These are phyloP conservation scores for Malachius bipustulatus DNA, from an alignment of 2,888 invertebrate species.

Conservation along the genomic window DNA sequence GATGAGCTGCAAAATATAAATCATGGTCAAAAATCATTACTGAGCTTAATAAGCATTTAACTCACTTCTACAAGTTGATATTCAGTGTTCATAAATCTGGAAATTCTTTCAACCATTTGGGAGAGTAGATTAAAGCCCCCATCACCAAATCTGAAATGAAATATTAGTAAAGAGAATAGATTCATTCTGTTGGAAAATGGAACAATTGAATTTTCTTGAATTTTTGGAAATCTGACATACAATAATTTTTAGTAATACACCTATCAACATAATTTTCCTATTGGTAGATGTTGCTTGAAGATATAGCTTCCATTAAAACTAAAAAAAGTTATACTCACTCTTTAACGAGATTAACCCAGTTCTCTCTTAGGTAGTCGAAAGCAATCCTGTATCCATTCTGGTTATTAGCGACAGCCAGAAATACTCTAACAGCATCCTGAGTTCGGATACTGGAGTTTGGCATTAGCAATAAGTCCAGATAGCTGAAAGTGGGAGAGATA, in stretches of 20 bases:
- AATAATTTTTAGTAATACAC: too few species aligned
- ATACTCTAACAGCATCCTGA: slow-evolving; percentile 48
- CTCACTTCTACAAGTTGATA: slow-evolving; percentile 32
- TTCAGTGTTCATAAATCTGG: slow-evolving; percentile 43
- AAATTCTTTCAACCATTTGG: slow-evolving; percentile 41
- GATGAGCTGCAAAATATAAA: slow-evolving; percentile 28
- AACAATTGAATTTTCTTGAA: too few species aligned
- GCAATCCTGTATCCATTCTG: slow-evolving; percentile 47
- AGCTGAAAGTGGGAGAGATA: slow-evolving; percentile 26
- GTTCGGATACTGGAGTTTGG: slow-evolving; percentile 43
- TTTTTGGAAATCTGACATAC: too few species aligned
- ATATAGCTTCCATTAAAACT: too few species aligned
- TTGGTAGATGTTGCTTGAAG: too few species aligned
- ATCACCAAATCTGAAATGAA: slow-evolving; percentile 39
- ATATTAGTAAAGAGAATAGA: too few species aligned
- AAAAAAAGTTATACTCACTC: slow-evolving; percentile 37
- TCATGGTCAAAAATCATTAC: background rate
- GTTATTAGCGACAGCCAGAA: slow-evolving; percentile 46
- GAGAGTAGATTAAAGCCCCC: slow-evolving; percentile 43
- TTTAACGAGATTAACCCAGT: slow-evolving; percentile 37
- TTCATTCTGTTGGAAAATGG: too few species aligned
- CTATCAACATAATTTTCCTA: too few species aligned
- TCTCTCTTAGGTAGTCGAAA: slow-evolving; percentile 44
- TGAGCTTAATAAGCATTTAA: background rate
- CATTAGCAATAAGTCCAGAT: slow-evolving; percentile 22